Conservation (phyloP, 2,888 invertebrate genomes). For the Eulithis testata region DNA sequence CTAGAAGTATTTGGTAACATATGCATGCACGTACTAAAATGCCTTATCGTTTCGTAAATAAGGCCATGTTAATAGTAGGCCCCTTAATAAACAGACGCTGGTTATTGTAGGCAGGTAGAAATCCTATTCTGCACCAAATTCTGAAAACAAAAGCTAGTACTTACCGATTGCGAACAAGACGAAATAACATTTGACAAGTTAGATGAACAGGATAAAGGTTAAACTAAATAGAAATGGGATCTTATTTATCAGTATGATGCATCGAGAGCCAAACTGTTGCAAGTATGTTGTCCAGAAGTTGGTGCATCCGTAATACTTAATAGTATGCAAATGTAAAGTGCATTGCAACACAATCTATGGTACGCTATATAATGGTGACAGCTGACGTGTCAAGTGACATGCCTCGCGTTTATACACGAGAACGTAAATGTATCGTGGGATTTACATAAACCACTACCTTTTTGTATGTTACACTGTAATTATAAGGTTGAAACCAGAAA, state of each 20-base stretch:
- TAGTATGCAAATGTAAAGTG: conserved; percentile 21
- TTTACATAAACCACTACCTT: conserved; percentile 6
- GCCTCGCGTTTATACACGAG: conserved; percentile 17
- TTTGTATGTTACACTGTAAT: background rate
- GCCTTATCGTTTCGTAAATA: too few relatives aligned
- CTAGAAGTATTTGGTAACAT: background rate
- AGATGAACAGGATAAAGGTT: too few relatives aligned
- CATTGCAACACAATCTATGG: conserved; percentile 17
- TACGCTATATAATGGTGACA: conserved; percentile 21
- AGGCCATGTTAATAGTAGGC: too few relatives aligned
- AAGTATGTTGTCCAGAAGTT: conserved; percentile 4
- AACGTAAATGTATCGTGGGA: conserved; percentile 10
- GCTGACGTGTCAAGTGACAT: conserved; percentile 25
- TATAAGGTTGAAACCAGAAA: background rate
- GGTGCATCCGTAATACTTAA: background rate
- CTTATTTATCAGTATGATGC: too few relatives aligned
- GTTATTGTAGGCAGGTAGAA: too few relatives aligned
- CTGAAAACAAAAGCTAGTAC: too few relatives aligned
- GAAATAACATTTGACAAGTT: too few relatives aligned
- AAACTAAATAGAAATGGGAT: too few relatives aligned
- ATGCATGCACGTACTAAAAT: background rate
- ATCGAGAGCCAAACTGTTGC: too few relatives aligned
- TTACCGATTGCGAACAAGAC: too few relatives aligned
- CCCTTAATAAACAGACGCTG: too few relatives aligned
- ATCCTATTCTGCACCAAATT: too few relatives aligned